Evolutionary conservation across 2,113 vertebrate genomes (phyloP).

Genomic region (Eudyptes chrysolophus): DNA sequence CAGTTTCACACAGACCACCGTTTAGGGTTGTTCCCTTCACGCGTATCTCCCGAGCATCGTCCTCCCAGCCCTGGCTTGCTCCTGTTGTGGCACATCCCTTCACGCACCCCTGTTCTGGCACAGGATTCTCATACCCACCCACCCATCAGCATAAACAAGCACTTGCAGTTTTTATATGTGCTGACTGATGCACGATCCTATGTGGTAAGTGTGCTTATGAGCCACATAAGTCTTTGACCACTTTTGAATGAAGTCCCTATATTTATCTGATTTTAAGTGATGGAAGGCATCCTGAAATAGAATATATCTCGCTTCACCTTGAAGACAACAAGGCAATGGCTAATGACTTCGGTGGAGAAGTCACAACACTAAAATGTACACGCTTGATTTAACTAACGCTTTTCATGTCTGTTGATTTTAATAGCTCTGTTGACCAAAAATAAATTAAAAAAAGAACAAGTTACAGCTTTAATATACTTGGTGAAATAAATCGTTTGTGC

Average conservation of each 20-base stretch:
- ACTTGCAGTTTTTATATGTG: background rate
- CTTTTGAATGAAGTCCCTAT: background rate
- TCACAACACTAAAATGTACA: background rate
- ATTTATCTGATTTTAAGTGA: background rate
- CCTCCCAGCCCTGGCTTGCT: background rate
- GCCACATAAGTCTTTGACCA: background rate
- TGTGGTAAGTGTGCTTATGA: background rate
- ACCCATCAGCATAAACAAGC: background rate
- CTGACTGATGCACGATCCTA: background rate
- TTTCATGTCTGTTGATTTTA: background rate
- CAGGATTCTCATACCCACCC: background rate
- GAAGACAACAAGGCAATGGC: background rate
- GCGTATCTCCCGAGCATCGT: accelerated
- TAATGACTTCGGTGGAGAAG: background rate
- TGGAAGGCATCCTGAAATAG: background rate
- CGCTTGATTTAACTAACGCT: background rate
- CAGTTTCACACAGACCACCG: background rate
- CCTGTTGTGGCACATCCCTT: background rate
- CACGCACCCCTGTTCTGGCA: background rate
- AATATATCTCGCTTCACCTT: background rate
- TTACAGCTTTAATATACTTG: background rate
- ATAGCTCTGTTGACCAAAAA: constrained; percentile 9
- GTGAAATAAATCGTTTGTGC: background rate
- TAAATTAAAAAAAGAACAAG: background rate
- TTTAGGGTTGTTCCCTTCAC: background rate